Percentiles rank a stretch among this genome's conserved stretches.
Conservation (phyloP, 2,113 vertebrate genomes). For the Macquaria ambigua region DNA sequence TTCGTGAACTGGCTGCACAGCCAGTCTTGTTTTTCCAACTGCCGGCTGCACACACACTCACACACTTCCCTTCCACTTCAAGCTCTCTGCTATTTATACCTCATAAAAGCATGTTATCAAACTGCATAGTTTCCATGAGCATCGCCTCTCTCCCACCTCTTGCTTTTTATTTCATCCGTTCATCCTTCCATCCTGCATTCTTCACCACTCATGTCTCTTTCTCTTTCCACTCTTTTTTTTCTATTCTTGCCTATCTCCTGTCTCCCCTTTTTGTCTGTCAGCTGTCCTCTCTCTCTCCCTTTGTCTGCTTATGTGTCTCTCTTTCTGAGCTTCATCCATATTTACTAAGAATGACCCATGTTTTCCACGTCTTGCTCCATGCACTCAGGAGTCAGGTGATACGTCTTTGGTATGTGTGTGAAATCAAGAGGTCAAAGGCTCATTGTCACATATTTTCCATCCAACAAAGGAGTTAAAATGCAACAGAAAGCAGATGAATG, state of each 20-base stretch:
- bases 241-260: not conserved
- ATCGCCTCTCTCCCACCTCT: slow-evolving; percentile 22
- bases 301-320: slow-evolving; percentile 9
- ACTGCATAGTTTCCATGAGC: slow-evolving; percentile 73
- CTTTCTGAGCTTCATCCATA: not conserved
- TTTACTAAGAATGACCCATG: not conserved
- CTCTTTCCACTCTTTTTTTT: slow-evolving; percentile 11
- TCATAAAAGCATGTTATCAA: slow-evolving; percentile 72
- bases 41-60: not conserved
- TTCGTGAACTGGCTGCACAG: not conserved
- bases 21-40: slow-evolving; percentile 34
- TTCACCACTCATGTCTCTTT: slow-evolving; percentile 10
- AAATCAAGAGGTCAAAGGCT: slow-evolving; percentile 16
- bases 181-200: slow-evolving; percentile 42
- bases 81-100: slow-evolving; percentile 73
- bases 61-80: slow-evolving; percentile 44
- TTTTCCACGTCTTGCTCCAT: slow-evolving; percentile 23
- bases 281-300: slow-evolving; percentile 2
- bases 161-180: slow-evolving; percentile 16
- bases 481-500: slow-evolving; percentile 34
- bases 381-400: slow-evolving; percentile 18
- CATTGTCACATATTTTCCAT: slow-evolving; percentile 53
- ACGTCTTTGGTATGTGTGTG: not conserved
- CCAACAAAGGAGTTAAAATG: slow-evolving; percentile 14
- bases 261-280: slow-evolving; percentile 15